Percentiles rank a stretch among this genome's conserved stretches.
phyloP scores from a whole-genome alignment of 2,888 invertebrate species.

The Diabrotica balteata region DNA sequence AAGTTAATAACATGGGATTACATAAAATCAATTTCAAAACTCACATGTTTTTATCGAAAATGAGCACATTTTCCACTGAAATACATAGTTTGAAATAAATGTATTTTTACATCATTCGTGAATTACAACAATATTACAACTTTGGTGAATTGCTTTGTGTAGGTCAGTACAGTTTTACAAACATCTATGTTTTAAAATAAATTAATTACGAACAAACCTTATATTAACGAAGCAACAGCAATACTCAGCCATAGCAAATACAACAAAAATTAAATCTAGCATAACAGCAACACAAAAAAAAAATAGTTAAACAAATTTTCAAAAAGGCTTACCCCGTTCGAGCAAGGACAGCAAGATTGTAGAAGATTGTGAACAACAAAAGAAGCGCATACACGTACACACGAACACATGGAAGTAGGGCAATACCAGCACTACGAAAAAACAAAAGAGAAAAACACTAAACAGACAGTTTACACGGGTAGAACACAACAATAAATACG shows the following conservation, averaged over 20 bases:
- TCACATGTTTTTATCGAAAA: too few relatives aligned
- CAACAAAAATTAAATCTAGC: slow-evolving; percentile 1
- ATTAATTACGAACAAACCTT: background rate
- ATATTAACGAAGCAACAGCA: slow-evolving; percentile 3
- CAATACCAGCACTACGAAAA: slow-evolving; percentile 39
- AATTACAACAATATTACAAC: too few relatives aligned
- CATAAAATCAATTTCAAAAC: too few relatives aligned
- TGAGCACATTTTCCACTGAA: too few relatives aligned
- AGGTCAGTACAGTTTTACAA: too few relatives aligned
- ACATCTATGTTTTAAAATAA: too few relatives aligned
- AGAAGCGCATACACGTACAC: slow-evolving; percentile 49
- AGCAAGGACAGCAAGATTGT: slow-evolving; percentile 46
- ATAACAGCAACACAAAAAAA: slow-evolving; percentile 9
- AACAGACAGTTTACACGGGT: background rate
- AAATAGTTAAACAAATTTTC: slow-evolving; percentile 18
- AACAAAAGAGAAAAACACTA: slow-evolving; percentile 32
- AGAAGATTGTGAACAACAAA: slow-evolving; percentile 49
- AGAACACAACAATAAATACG: too few relatives aligned
- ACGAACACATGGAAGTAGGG: slow-evolving; percentile 48
- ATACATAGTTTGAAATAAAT: too few relatives aligned
- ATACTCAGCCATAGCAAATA: slow-evolving; percentile 11
- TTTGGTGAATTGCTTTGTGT: too few relatives aligned
- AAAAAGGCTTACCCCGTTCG: slow-evolving; percentile 43
- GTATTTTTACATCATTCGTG: too few relatives aligned
- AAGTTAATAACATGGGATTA: too few relatives aligned